Evolutionary conservation across 2,888 invertebrate species (phyloP).

Genomic region (Mimachlamys varia): DNA sequence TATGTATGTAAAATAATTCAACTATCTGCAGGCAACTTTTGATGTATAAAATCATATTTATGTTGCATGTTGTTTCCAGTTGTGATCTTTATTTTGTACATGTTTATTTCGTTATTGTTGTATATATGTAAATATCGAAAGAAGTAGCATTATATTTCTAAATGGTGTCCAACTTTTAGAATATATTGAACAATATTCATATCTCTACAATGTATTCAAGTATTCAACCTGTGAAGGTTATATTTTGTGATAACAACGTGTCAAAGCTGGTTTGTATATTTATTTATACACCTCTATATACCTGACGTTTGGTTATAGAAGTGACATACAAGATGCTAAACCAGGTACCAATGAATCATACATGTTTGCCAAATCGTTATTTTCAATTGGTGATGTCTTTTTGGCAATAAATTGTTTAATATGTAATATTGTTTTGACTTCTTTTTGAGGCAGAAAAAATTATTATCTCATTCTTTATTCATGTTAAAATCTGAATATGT

Average conservation of each 20-base stretch:
- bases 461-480: no score
- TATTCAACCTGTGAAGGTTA: not conserved
- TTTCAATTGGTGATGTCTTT: not conserved
- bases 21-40: no score
- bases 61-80: not conserved
- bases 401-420: slow-evolving; percentile 2
- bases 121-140: not conserved
- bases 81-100: not conserved
- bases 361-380: slow-evolving; percentile 1
- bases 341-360: not conserved
- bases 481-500: no score
- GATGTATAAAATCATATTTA: not conserved
- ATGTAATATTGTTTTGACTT: not conserved
- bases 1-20: no score
- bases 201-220: not conserved
- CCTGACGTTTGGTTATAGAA: not conserved
- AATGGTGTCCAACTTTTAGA: not conserved
- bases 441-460: not conserved
- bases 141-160: not conserved
- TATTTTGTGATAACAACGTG: not conserved
- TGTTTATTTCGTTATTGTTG: not conserved
- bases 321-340: not conserved
- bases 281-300: not conserved
- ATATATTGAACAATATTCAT: not conserved
- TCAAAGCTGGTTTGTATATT: not conserved